phyloP scores from a whole-genome alignment of 2,113 vertebrate species.

The Scalopus aquaticus region DNA sequence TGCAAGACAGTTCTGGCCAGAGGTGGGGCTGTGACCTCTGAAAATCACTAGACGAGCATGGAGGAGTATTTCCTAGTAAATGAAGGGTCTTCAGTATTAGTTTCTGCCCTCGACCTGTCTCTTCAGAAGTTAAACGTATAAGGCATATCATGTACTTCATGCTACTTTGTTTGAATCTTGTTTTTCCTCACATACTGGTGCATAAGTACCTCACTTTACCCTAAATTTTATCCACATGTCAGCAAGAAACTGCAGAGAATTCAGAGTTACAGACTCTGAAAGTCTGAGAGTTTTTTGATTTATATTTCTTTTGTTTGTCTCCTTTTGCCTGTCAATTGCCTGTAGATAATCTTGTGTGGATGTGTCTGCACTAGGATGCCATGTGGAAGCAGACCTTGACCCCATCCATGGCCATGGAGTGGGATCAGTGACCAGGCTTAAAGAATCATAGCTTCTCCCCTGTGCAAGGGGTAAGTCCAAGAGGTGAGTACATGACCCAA shows the following conservation, averaged over 20 bases:
- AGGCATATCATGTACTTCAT: background rate
- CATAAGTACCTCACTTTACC: background rate
- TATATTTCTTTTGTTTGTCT: background rate
- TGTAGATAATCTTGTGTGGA: background rate
- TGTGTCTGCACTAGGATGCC: background rate
- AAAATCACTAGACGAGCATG: background rate
- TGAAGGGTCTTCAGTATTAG: background rate
- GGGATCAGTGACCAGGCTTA: background rate
- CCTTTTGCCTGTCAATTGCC: background rate
- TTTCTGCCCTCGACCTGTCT: background rate
- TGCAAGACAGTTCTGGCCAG: background rate
- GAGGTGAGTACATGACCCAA: background rate
- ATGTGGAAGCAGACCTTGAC: background rate
- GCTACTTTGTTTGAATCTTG: background rate
- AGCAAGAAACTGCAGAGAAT: constrained; percentile 4
- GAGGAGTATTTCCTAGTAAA: background rate
- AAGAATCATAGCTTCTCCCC: background rate
- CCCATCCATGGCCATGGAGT: background rate
- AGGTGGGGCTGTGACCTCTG: background rate
- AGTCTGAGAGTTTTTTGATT: background rate
- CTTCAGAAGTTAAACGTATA: background rate
- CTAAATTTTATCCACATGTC: constrained; percentile 24
- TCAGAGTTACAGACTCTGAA: background rate
- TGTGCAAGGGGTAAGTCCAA: background rate
- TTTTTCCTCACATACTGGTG: background rate